Evolutionary conservation across 2,888 invertebrate species (phyloP), one percentile per base, ranked within the genome.

Genomic region (Cenopis cana): DNA sequence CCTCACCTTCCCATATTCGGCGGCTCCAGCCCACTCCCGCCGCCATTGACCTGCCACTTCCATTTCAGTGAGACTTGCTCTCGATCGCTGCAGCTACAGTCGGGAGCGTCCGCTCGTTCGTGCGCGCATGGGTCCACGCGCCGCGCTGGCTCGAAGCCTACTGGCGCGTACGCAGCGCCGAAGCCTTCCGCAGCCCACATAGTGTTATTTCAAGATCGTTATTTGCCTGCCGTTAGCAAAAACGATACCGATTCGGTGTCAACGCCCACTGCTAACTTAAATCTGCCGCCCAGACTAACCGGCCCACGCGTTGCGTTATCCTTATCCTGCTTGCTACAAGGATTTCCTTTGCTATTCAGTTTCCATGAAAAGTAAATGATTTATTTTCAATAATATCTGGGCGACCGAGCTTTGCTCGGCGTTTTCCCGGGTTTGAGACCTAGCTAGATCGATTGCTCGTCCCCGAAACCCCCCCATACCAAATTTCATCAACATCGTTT

Each of bases 31-130:
- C 93, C 93, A 93, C 87, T 93, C 87, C 82, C 90, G 85, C 77
- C 89, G 89, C 93, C 93, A 93, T 85, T 92, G 93, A 82, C 89
- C 92, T 78, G 91, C 93, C 77, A 93, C 88, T 87, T 93, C 93
- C 93, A 93, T 93, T 77, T 83, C 82, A 77, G 78, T 78, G 77
- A 76, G 77, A 82, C 78, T 80, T 72, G 78, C 65, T 81, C 76
- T 89, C 83, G 87, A 81, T 91, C 86, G 89, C 77, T 90, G 90
- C 91, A 91, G 91, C 91, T 89, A 91, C 91, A 93, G 88, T 91
- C 90, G 88, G 78, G 81, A 84, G 82, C 83, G 81, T 82, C 75
- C 74, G 83, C 81, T 84, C 83, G 80, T 78, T 85, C 83, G 81
- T 74, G 46, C 77, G 81, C 85, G 81, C 80, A 78, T 81, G 85